Base-by-base conservation (phyloP, 2,113 vertebrate species). In the Uria lomvia region DNA sequence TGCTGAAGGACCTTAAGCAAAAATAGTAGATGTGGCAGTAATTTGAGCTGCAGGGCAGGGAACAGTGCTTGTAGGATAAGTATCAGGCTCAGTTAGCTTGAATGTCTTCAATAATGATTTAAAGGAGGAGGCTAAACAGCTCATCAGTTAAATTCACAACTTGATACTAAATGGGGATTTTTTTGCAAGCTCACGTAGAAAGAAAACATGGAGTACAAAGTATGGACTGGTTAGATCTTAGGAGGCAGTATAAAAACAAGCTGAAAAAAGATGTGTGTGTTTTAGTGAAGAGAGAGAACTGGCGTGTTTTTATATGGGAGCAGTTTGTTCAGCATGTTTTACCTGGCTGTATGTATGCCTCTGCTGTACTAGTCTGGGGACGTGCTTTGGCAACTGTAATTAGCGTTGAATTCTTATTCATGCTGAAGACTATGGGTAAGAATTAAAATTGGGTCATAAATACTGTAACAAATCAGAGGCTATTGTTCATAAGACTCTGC, bases 21-120 rank as follows among this genome's bases (percentile, higher is more conserved):
- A 95, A 94, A 60, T 79, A 96, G 89, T 91, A 66, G 53, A 94
- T 96, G 89, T 76, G 73, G 92, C 86, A 94, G 95, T 92, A 96
- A 94, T 87, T 73, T 89, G 89, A 95, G 71, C 73, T 95, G 40
- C 40, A 56, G 30, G 50, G 52, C 38, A 88, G 36, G 68, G 63
- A 92, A 20, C 38, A n/a, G 66, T 84, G n/a, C 30, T 66, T 49
- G 27, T 50, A 88, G 86, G 67, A 1, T 73, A 76, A 91, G 36
- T 65, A 75, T 43, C 9, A 17, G 65, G 19, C 73, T 91, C 40
- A 40, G 40, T 52, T 82, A 70, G 29, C 23, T n/a, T 42, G 47
- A 67, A 34, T 40, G 34, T 65, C 68, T 85, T 90, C 56, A 62
- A 55, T 91, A 86, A 76, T 66, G 58, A 58, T 66, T 91, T 95